Evolutionary conservation across 2,888 invertebrate species (phyloP).

Genomic region (Gymnocheta viridis): DNA sequence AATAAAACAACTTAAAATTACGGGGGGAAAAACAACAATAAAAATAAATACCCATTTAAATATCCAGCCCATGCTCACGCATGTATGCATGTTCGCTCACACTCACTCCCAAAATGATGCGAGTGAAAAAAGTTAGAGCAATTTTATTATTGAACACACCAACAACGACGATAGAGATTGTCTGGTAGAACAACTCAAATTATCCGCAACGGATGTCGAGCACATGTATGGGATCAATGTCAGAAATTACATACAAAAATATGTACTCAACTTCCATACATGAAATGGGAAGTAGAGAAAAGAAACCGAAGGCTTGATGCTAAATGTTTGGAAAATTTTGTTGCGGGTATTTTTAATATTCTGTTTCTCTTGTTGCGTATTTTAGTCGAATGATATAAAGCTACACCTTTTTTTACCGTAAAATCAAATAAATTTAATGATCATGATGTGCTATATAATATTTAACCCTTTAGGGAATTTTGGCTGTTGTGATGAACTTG

Average conservation of each 20-base stretch:
- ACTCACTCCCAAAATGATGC: slow-evolving; percentile 14
- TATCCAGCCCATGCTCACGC: slow-evolving; percentile 16
- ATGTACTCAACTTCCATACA: slow-evolving; percentile 16
- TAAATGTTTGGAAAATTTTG: slow-evolving; percentile 13
- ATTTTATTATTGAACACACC: slow-evolving; percentile 33
- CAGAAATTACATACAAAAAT: slow-evolving; percentile 51
- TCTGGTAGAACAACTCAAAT: slow-evolving; percentile 63
- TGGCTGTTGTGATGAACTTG: neutral
- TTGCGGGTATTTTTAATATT: neutral
- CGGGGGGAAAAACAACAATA: slow-evolving; percentile 3
- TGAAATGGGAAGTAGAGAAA: neutral
- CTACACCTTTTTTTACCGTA: slow-evolving; percentile 2
- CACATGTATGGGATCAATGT: slow-evolving; percentile 73
- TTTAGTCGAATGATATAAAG: neutral
- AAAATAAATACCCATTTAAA: slow-evolving; percentile 34
- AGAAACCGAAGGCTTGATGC: neutral
- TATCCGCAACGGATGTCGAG: slow-evolving; percentile 72
- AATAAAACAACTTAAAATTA: slow-evolving; percentile 14
- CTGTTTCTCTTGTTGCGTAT: neutral
- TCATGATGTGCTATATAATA: neutral
- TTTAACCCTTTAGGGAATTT: slow-evolving; percentile 2
- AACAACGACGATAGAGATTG: slow-evolving; percentile 21
- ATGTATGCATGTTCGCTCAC: neutral
- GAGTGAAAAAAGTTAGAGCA: slow-evolving; percentile 10
- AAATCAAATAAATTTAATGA: neutral